Evolutionary conservation across 2,113 vertebrate species (phyloP), one percentile per base, ranked within the genome.

Genomic region (Puma concolor): DNA sequence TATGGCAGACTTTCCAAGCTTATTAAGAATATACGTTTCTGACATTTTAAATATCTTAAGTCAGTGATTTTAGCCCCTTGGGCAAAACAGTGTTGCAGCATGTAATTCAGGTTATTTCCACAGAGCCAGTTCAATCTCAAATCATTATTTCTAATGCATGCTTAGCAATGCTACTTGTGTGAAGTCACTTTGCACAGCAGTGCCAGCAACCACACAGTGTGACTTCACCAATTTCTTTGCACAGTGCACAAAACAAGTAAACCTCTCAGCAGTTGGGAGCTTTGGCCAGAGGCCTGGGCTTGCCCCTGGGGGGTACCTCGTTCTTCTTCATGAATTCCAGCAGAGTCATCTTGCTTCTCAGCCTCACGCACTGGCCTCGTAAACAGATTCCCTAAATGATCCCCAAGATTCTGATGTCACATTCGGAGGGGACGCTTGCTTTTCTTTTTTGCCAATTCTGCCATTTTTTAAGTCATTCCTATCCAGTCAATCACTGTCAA

Each of bases 231-330:
- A 77, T 93, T 97, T 91, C 93, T 85, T 17, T 54, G 90, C 80
- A 97, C 69, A 87, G 91, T 96, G 67, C 92, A 50, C 84, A 96
- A 98, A 98, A 97, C 90, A 96, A 94, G 44, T 60, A 87, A 27
- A 72, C 64, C 96, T 97, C 88, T 48, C 81, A 92, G 86, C 86
- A 94, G 64, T 1, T 29, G 4, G 91, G 80, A 97, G 52, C 79
- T 98, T 82, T 89, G 81, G 94, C 97, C 87, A 64, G 85, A 95
- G 60, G 91, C 69, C 86, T 44, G 36, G 54, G 17, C 67, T 96
- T 60, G 19, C 8, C 87, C 64, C 86, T 98, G 94, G 95, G 86
- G 21, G 14, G 48, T 29, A 88, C 52, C 94, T 94, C 86, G 11
- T 14, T 97, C 80, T 82, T 95, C 88, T 52, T 41, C 17, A 15